These are phyloP conservation scores for Rhorus exstirpatorius DNA, from an alignment of 2,888 invertebrate genomes.

Conservation along the genomic window DNA sequence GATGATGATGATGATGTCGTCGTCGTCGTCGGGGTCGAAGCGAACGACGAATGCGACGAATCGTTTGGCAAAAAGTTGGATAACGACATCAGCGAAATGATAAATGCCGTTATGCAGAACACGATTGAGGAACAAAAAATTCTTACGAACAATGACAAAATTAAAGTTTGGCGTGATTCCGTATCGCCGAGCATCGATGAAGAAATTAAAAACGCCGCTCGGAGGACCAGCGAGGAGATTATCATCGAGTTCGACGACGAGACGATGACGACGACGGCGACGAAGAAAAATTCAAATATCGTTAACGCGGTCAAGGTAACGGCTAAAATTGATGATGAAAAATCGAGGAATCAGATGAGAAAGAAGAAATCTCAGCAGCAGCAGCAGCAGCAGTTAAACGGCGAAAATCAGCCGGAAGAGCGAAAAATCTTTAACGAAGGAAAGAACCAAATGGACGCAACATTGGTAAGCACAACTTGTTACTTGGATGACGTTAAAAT, in stretches of 20 bases:
- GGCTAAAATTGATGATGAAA: slow-evolving; percentile 57
- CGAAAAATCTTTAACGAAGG: slow-evolving; percentile 70
- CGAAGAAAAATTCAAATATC: slow-evolving; percentile 53
- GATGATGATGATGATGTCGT: too few species aligned
- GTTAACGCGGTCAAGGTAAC: slow-evolving; percentile 48
- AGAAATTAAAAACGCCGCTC: slow-evolving; percentile 22
- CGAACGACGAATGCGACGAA: slow-evolving; percentile 33
- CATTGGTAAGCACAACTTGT: slow-evolving; percentile 71
- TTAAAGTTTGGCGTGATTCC: slow-evolving; percentile 80
- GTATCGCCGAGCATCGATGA: slow-evolving; percentile 63
- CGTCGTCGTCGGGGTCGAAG: too few species aligned
- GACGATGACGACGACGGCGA: slow-evolving; percentile 16
- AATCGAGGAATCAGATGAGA: slow-evolving; percentile 60
- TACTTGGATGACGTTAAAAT: too few species aligned
- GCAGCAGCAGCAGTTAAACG: slow-evolving; percentile 44
- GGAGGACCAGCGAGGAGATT: slow-evolving; percentile 71
- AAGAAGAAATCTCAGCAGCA: slow-evolving; percentile 63
- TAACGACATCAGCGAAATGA: slow-evolving; percentile 63
- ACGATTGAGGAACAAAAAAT: slow-evolving; percentile 47
- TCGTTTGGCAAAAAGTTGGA: slow-evolving; percentile 47
- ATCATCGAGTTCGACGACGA: slow-evolving; percentile 79
- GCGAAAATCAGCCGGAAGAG: slow-evolving; percentile 74
- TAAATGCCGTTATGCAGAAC: slow-evolving; percentile 55
- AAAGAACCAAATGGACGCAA: slow-evolving; percentile 68
- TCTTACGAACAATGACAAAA: slow-evolving; percentile 70